phyloP scores from a whole-genome alignment of 2,888 invertebrate genomes.

The Acronicta aceris region DNA sequence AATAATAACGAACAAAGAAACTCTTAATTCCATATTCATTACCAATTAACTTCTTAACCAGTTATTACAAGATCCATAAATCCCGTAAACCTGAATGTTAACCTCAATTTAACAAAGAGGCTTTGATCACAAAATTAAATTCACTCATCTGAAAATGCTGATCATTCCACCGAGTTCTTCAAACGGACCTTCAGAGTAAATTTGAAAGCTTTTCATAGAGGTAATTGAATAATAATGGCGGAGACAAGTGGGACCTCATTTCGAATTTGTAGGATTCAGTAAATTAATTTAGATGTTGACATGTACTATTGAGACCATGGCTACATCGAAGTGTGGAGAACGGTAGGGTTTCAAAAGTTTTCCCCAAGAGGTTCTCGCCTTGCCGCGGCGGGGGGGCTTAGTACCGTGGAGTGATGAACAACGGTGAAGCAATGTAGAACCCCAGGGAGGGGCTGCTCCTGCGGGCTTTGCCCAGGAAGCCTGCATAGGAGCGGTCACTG shows the following conservation, averaged over 20 bases:
- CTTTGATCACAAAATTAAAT: constrained; percentile 52
- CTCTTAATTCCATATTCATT: neutral
- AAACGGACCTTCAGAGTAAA: constrained; percentile 34
- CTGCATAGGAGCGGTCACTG: no score
- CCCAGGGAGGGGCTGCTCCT: no score
- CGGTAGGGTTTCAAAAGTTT: no score
- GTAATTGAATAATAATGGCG: constrained; percentile 41
- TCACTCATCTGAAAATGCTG: constrained; percentile 33
- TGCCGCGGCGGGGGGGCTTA: no score
- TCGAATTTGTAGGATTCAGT: neutral
- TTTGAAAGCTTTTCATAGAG: constrained; percentile 18
- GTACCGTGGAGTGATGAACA: no score
- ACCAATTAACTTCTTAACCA: constrained; percentile 6
- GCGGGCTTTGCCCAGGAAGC: no score
- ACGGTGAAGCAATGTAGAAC: no score
- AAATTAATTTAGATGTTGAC: no score
- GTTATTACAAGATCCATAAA: constrained; percentile 1
- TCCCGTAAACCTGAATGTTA: constrained; percentile 14
- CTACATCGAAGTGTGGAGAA: no score
- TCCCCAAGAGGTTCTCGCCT: no score
- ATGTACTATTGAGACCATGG: no score
- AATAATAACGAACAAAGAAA: no score
- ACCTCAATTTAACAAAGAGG: constrained; percentile 12
- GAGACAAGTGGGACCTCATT: constrained; percentile 7
- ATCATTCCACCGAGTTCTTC: constrained; percentile 30